Evolutionary conservation across 1,140 invertebrate genomes (phyloP), one percentile per base, ranked within the genome.

Genomic region (Stegodyphus dumicola): DNA sequence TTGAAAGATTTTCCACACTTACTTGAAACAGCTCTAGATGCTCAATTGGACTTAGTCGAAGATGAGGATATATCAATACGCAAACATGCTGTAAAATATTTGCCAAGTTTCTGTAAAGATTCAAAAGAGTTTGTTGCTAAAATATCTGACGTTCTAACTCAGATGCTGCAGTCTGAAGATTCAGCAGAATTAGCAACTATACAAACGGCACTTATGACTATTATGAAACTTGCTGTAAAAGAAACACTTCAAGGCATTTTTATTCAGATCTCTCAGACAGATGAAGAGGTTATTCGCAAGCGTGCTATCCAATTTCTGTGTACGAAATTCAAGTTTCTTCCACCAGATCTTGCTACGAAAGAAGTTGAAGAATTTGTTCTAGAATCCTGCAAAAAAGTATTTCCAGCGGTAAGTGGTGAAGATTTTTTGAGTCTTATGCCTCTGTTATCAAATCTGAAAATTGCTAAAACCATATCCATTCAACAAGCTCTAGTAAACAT

Each of bases 61-160:
- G 97, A 99, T 93, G 95, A 96, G 89, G 97, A 99, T 91, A 93
- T 96, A 87, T 93, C 94, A 88, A 98, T 98, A 88, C 92, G 97
- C 48, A 98, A 98, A 89, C 96, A 98, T 93, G 97, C 96, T 7
- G 98, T 99, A 86, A 98, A 97, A 92, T 95, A 97, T 90, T 92
- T 99, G 78, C 96, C 97, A 52, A 92, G 92, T 48, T 92, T 99
- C 75, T 98, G 96, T 89, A 96, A 96, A 48, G 95, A 95, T 87
- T 94, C 94, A 81, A 94, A 94, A 87, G 95, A 96, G 87, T 93
- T 96, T 89, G 94, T 97, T 6, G 93, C 94, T 49, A 95, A 95
- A 91, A 96, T 99, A 89, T 95, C 96, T 71, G 96, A 98, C 91
- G 96, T 98, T 87, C 92, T 99, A 76, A 95, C 95, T 13, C 97